Evolutionary conservation across 2,888 invertebrate species (phyloP).

Genomic region (Platycheirus rosarum): DNA sequence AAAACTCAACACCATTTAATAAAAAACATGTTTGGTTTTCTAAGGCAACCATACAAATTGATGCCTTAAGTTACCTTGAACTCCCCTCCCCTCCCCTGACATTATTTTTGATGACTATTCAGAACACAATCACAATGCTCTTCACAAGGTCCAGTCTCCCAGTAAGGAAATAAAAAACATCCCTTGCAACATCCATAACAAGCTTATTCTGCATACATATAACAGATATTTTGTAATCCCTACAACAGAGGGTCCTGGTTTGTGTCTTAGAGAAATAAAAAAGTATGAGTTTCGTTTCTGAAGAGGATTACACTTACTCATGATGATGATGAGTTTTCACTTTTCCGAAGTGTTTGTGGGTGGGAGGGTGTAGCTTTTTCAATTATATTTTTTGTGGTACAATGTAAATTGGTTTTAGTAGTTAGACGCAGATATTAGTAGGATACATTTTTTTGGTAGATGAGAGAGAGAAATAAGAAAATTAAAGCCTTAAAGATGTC

Average conservation of each 20-base stretch:
- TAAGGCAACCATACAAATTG: no score
- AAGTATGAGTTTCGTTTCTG: constrained; percentile 58
- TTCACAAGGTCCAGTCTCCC: no score
- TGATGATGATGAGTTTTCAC: no score
- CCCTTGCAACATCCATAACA: no score
- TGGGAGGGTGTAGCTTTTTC: constrained; percentile 51
- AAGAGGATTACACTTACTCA: constrained; percentile 58
- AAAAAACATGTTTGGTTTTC: no score
- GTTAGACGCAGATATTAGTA: background rate
- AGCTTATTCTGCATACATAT: constrained; percentile 9
- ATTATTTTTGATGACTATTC: no score
- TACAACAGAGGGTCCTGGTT: constrained; percentile 33
- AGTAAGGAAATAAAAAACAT: no score
- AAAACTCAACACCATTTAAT: no score
- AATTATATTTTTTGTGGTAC: constrained; percentile 54
- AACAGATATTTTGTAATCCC: constrained; percentile 21
- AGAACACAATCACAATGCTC: no score
- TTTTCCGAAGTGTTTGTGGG: constrained; percentile 16
- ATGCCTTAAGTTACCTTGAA: no score
- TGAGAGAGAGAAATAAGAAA: background rate
- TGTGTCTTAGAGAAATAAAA: background rate
- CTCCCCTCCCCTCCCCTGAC: no score
- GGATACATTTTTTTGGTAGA: background rate
- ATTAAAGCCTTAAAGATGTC: background rate
- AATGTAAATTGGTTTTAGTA: constrained; percentile 21